Base-by-base conservation (phyloP, 2,797 vertebrate genomes). In the Lacerta agilis region DNA sequence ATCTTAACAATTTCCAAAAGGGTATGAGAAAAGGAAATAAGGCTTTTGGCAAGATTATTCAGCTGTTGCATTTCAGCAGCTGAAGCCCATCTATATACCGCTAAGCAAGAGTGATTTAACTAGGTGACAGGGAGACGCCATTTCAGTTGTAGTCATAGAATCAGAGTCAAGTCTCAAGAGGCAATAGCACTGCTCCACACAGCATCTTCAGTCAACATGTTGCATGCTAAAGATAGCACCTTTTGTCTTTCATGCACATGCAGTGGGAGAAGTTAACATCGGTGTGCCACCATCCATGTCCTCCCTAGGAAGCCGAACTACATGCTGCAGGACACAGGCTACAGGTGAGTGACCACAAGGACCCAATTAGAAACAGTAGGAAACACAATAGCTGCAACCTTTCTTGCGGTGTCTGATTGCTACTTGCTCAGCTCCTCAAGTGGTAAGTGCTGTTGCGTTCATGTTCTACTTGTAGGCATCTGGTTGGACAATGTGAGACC, bases 1-100 rank as follows among this genome's bases (percentile, higher is more conserved):
- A 88, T 86, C 82, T 89, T 89, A 83, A 85, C 76, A 83, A 91
- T 87, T 55, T 61, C 0, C 90, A 89, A 84, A 13, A 87, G 61
- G 6, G 13, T 0, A 20, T 67, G 72, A 64, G 90, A 81, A 78
- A 90, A 88, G 91, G 61, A 80, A 92, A 67, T 29, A 55, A 88
- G 38, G 23, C 15, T 90, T 94, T 94, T 78, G 78, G 79, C 87
- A 83, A 43, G 69, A 49, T 45, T 27, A 33, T 83, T 90, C 0
- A 88, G 79, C 85, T 81, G 79, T 6, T 66, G 76, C 85, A n/a
- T 84, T 89, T 87, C 86, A 85, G 67, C 67, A 82, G 45, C n/a
- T 72, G 80, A 38, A 13, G 1, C 36, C 77, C 17, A 49, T 91
- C 71, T 72, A 38, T 93, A 67, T 93, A 55, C 0, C 86, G 71